A percentile compares a stretch with the other conserved stretches of the same genome.
Evolutionary conservation across 2,113 vertebrate species (phyloP).

Genomic region (Osmerus eperlanus): DNA sequence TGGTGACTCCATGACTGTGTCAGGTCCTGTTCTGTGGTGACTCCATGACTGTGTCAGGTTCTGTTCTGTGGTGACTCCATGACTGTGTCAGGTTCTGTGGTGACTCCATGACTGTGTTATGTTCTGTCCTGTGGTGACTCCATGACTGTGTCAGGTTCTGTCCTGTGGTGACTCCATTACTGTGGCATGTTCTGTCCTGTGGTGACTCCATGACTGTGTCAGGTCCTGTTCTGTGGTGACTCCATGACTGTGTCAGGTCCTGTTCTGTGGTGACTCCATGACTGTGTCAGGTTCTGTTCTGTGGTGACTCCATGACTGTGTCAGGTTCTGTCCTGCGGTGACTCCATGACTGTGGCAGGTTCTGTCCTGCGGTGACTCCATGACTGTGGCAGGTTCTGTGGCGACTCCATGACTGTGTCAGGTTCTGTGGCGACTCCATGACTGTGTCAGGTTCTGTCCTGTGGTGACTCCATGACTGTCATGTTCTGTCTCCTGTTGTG

Average conservation of each 20-base stretch:
- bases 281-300: no score
- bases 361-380: no score
- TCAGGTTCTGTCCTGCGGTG: no score
- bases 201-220: slow-evolving; percentile 1
- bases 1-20: no score
- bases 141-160: neutral
- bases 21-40: slow-evolving; percentile 23
- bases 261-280: no score
- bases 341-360: no score
- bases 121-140: no score
- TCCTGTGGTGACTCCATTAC: neutral
- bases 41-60: slow-evolving; percentile 19
- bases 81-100: slow-evolving; percentile 6
- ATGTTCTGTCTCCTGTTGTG: no score
- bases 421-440: slow-evolving; percentile 25
- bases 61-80: slow-evolving; percentile 24
- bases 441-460: slow-evolving; percentile 5
- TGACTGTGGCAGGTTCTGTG: slow-evolving; percentile 4
- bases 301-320: no score
- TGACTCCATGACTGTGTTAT: slow-evolving; percentile 22
- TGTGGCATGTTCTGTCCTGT: no score
- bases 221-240: slow-evolving; percentile 22
- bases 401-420: slow-evolving; percentile 28
- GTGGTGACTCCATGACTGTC: slow-evolving; percentile 24
- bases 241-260: slow-evolving; percentile 16